phyloP scores from a whole-genome alignment of 53 echinoderm and acorn worm species.

The Pentamera pediparva region DNA sequence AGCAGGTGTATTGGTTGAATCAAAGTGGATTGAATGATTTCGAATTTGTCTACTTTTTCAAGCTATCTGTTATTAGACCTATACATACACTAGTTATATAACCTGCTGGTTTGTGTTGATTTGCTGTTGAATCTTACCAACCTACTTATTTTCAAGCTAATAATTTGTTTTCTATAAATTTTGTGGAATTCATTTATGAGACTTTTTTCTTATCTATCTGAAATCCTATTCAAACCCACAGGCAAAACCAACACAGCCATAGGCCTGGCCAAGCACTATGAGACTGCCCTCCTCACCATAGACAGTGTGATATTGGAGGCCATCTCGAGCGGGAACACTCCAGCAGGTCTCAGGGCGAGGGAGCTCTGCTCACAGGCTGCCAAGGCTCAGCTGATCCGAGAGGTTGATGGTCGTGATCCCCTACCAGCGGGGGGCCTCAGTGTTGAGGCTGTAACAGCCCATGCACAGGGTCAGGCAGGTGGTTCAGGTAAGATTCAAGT shows the following conservation, averaged over 20 bases:
- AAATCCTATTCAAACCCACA: not conserved
- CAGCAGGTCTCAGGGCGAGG: conserved; percentile 75
- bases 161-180: no score
- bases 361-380: conserved; percentile 94
- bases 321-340: conserved; percentile 91
- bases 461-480: conserved; percentile 74
- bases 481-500: conserved; percentile 90
- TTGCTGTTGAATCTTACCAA: no score
- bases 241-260: conserved; percentile 96
- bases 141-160: no score
- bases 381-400: conserved; percentile 78
- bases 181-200: no score
- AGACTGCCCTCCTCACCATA: conserved; percentile 87
- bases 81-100: no score
- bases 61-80: no score
- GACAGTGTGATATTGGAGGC: conserved; percentile 89
- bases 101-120: no score
- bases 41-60: no score
- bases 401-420: conserved; percentile 71
- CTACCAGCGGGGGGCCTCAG: conserved; percentile 80
- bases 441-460: conserved; percentile 90
- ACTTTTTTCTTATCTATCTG: no score
- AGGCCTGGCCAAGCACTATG: conserved; percentile 93
- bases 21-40: no score
- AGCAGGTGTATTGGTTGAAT: no score